Conservation (phyloP, 23 tunicate species). For the Botrylloides violaceus region DNA sequence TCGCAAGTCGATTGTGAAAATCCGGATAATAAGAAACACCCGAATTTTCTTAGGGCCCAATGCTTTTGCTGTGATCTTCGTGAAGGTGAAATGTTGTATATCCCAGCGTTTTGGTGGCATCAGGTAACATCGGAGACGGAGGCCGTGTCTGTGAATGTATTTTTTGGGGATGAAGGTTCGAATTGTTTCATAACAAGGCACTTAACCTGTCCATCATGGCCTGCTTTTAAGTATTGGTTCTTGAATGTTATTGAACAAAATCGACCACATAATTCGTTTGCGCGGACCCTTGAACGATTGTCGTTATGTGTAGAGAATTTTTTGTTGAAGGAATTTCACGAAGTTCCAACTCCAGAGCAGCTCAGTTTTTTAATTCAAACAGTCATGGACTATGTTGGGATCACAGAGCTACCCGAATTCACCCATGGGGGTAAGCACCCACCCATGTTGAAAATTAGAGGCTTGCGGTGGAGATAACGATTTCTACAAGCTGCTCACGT, state of each 20-base stretch:
- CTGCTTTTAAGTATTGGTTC: slow-evolving; percentile 87
- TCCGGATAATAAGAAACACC: slow-evolving; percentile 40
- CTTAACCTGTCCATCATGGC: slow-evolving; percentile 47
- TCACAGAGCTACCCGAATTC: slow-evolving; percentile 63
- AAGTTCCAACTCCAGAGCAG: slow-evolving; percentile 46
- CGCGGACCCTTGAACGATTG: slow-evolving; percentile 74
- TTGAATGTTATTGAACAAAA: slow-evolving; percentile 89
- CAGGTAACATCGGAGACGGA: slow-evolving; percentile 82
- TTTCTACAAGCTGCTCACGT: too few species aligned
- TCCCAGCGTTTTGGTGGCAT: slow-evolving; percentile 99
- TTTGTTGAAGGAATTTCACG: slow-evolving; percentile 92
- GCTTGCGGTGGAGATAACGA: slow-evolving; percentile 83
- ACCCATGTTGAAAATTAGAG: slow-evolving; percentile 83
- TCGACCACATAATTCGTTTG: slow-evolving; percentile 49
- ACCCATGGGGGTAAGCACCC: slow-evolving; percentile 84
- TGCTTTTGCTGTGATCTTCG: slow-evolving; percentile 35
- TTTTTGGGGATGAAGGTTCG: slow-evolving; percentile 83
- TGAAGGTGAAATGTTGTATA: slow-evolving; percentile 76
- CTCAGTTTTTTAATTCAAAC: slow-evolving; percentile 23
- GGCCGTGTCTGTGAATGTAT: slow-evolving; percentile 73
- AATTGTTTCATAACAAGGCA: slow-evolving; percentile 47
- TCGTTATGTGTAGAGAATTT: slow-evolving; percentile 65
- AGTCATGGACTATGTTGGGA: slow-evolving; percentile 42
- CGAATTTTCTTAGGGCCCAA: slow-evolving; percentile 34
- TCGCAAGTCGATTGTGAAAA: slow-evolving; percentile 80